These are phyloP conservation scores for Epinephelus moara DNA, from an alignment of 2,113 vertebrate genomes.

Conservation along the genomic window DNA sequence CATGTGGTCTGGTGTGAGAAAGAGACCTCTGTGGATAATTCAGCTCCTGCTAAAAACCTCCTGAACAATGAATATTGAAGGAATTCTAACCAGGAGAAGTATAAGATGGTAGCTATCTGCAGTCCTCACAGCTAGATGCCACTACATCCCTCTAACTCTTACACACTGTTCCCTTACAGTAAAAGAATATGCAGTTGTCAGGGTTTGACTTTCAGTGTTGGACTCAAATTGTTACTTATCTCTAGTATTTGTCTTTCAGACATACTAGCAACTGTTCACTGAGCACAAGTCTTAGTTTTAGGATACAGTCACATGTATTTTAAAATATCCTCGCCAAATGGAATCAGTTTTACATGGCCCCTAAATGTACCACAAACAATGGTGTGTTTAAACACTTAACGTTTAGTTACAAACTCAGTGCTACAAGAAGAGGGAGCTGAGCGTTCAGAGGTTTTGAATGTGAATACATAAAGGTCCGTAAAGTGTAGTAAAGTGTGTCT, in stretches of 20 bases:
- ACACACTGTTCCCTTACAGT: too few species aligned
- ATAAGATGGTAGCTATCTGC: too few species aligned
- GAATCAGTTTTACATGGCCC: neutral
- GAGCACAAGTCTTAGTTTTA: conserved; percentile 30
- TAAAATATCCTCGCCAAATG: conserved; percentile 18
- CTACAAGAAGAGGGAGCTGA: neutral
- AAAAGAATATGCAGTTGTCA: conserved; percentile 8
- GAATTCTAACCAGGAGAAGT: too few species aligned
- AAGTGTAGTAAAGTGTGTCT: conserved; percentile 39
- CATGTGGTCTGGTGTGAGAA: too few species aligned
- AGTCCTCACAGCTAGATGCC: too few species aligned
- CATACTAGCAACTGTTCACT: conserved; percentile 9
- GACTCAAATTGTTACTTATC: conserved; percentile 46
- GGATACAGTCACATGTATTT: conserved; percentile 12
- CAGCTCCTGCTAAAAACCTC: too few species aligned
- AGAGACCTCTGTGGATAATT: too few species aligned
- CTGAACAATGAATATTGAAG: too few species aligned
- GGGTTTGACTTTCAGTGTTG: conserved; percentile 8
- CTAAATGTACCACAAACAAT: neutral
- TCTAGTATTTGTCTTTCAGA: conserved; percentile 29
- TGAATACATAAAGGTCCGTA: conserved; percentile 44
- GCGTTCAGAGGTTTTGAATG: conserved; percentile 33
- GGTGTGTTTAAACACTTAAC: neutral
- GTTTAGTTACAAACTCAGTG: neutral
- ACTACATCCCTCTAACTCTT: too few species aligned